Evolutionary conservation across 2,888 invertebrate genomes (phyloP).

Genomic region (Theretra japonica): DNA sequence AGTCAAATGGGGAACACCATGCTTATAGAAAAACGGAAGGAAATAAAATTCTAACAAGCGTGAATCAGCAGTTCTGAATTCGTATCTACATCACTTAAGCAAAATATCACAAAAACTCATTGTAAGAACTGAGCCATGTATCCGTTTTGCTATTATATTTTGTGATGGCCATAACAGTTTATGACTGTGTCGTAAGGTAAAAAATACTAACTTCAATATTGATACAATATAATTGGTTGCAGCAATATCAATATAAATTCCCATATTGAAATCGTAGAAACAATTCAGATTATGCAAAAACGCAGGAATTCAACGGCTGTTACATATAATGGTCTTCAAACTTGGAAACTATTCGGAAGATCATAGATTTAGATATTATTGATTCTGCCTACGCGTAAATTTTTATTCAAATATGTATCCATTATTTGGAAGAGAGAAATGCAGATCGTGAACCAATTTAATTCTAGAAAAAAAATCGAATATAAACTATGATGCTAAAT

Average conservation of each 20-base stretch:
- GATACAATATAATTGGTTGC: background rate
- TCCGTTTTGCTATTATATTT: too few species aligned
- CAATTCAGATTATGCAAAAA: conserved; percentile 10
- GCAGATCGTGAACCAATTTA: background rate
- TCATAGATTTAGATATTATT: conserved; percentile 13
- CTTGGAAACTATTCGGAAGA: background rate
- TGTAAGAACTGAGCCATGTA: too few species aligned
- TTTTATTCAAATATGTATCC: conserved; percentile 19
- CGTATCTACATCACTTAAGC: too few species aligned
- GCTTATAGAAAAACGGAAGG: too few species aligned
- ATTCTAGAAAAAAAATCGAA: background rate
- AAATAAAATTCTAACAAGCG: too few species aligned
- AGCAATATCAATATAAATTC: conserved; percentile 7
- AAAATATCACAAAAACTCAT: too few species aligned
- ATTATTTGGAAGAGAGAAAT: background rate
- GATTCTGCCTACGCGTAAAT: conserved; percentile 17
- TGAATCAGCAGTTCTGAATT: too few species aligned
- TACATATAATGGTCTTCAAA: background rate
- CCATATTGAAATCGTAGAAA: background rate
- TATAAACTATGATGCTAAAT: too few species aligned
- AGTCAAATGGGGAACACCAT: too few species aligned
- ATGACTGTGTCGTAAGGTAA: too few species aligned
- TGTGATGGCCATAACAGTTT: too few species aligned
- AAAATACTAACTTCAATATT: background rate
- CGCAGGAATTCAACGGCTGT: background rate